A percentile compares a stretch with the other conserved stretches of the same genome.
These are phyloP conservation scores for Pseudorasbora parva DNA, from an alignment of 2,113 vertebrate species.

Conservation along the genomic window DNA sequence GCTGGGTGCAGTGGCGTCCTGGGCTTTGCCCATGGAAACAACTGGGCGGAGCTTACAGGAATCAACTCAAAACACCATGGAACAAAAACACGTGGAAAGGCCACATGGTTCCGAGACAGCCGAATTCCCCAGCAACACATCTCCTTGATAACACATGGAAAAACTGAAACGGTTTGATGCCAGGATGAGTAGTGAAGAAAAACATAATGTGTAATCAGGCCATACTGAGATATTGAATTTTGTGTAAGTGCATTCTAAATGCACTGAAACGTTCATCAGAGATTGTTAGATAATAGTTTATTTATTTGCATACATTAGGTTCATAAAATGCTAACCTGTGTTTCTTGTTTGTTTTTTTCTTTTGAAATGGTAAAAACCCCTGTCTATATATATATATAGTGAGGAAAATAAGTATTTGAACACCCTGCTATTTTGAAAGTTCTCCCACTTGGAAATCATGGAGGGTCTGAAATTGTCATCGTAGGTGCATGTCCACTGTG, in stretches of 20 bases:
- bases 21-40: slow-evolving; percentile 93
- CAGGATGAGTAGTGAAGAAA: not conserved
- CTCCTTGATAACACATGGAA: not conserved
- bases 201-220: not conserved
- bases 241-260: not conserved
- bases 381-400: too few species aligned
- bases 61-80: slow-evolving; percentile 63
- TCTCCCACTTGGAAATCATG: too few species aligned
- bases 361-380: not conserved
- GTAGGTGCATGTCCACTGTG: too few species aligned
- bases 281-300: not conserved
- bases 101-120: not conserved
- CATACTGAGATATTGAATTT: not conserved
- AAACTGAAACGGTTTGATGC: not conserved
- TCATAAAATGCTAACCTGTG: not conserved
- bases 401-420: too few species aligned
- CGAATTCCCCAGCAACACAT: not conserved
- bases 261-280: not conserved
- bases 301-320: not conserved
- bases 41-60: slow-evolving; percentile 94
- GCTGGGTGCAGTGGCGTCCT: slow-evolving; percentile 89
- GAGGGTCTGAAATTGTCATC: too few species aligned
- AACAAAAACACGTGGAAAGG: not conserved
- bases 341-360: slow-evolving; percentile 1
- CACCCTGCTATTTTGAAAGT: too few species aligned